Evolutionary conservation across 2,113 vertebrate species (phyloP).

Genomic region (Oenanthe oenanthe): DNA sequence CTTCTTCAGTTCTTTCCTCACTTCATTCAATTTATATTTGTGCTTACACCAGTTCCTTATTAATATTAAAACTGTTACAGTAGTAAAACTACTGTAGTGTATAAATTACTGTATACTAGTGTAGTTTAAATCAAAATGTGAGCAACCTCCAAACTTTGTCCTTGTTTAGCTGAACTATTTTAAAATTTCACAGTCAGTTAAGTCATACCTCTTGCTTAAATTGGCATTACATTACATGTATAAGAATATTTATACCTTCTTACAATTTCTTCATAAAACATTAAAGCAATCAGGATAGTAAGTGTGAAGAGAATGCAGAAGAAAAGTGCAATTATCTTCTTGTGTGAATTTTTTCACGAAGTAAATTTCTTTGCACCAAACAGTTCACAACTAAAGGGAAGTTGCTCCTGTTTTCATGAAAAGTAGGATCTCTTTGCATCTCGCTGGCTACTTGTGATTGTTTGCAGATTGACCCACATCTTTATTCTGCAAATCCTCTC

Average conservation of each 20-base stretch:
- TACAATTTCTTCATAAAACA: background rate
- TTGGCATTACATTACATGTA: background rate
- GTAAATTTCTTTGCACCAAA: too few relatives aligned
- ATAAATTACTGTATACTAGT: background rate
- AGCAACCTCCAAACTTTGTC: background rate
- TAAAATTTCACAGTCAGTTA: background rate
- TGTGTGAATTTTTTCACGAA: background rate
- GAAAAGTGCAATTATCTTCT: background rate
- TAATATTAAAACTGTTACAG: background rate
- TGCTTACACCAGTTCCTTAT: background rate
- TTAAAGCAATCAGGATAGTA: background rate
- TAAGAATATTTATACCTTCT: background rate
- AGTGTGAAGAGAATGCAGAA: background rate
- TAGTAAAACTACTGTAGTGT: background rate
- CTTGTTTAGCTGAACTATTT: background rate
- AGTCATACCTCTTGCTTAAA: background rate
- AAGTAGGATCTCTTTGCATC: too few relatives aligned
- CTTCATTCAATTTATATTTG: background rate
- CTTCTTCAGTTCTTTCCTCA: background rate
- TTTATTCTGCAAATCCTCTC: background rate
- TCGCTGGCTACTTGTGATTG: too few relatives aligned
- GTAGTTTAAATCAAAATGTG: background rate
- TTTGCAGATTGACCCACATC: background rate
- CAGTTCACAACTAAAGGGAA: too few relatives aligned
- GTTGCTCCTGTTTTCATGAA: too few relatives aligned